phyloP scores from a whole-genome alignment of 2,888 invertebrate species.

The Sphinx pinastri region DNA sequence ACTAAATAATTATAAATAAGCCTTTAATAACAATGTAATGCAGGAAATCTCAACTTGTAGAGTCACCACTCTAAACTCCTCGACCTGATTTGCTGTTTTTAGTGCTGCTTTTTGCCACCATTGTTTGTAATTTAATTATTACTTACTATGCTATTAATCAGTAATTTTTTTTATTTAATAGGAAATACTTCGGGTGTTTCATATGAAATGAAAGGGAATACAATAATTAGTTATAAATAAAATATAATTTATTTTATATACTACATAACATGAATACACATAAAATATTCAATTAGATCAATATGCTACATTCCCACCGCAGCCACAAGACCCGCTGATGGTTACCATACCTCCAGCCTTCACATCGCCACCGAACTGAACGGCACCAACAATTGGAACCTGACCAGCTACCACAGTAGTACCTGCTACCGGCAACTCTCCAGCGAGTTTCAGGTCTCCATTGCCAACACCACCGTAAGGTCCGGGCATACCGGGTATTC shows the following conservation, averaged over 20 bases:
- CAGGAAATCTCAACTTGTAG: too few relatives aligned
- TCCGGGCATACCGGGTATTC: conserved; percentile 3
- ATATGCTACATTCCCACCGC: conserved; percentile 21
- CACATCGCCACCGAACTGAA: conserved; percentile 43
- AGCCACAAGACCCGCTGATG: conserved; percentile 44
- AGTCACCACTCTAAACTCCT: too few relatives aligned
- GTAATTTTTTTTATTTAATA: too few relatives aligned
- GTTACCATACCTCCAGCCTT: conserved; percentile 47
- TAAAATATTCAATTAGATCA: conserved; percentile 20
- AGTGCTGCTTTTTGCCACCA: too few relatives aligned
- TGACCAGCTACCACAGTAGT: conserved; percentile 46
- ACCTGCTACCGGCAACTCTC: conserved; percentile 47
- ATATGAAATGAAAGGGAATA: too few relatives aligned
- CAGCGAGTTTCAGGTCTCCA: conserved; percentile 44
- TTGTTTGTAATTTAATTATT: too few relatives aligned
- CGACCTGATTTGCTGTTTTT: too few relatives aligned
- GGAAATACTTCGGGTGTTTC: too few relatives aligned
- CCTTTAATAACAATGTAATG: too few relatives aligned
- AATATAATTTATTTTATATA: conserved; percentile 16
- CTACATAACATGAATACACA: conserved; percentile 14
- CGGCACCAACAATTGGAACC: conserved; percentile 50
- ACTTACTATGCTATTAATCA: too few relatives aligned
- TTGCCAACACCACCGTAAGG: conserved; percentile 38
- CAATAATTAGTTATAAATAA: neutral
- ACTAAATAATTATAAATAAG: too few relatives aligned